Percentiles rank a stretch among this genome's conserved stretches.
Evolutionary conservation across 2,888 invertebrate genomes (phyloP).

Genomic region (Chymomyza caudatula): DNA sequence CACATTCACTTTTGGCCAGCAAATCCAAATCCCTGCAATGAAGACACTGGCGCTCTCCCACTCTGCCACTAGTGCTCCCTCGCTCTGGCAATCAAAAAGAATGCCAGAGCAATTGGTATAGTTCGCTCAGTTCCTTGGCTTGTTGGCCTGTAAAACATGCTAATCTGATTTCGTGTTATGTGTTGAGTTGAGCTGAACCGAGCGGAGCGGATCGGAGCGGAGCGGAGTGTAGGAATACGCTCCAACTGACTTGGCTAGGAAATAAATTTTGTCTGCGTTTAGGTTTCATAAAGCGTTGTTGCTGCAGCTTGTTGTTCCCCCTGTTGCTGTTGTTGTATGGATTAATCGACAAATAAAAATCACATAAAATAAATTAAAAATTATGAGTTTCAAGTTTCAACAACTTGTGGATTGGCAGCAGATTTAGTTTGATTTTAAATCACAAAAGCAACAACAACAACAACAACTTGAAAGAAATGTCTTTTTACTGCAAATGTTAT

Average conservation of each 20-base stretch:
- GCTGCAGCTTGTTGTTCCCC: constrained; percentile 35
- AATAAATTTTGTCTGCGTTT: constrained; percentile 68
- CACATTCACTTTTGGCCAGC: constrained; percentile 62
- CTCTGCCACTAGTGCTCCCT: neutral
- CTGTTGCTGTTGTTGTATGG: constrained; percentile 41
- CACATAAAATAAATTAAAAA: constrained; percentile 75
- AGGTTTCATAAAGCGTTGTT: constrained; percentile 71
- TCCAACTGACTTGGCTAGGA: constrained; percentile 44
- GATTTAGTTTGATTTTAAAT: constrained; percentile 69
- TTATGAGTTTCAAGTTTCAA: constrained; percentile 73
- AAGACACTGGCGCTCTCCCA: no score
- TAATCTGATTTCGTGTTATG: constrained; percentile 71
- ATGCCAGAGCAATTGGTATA: constrained; percentile 62
- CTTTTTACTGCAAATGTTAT: neutral
- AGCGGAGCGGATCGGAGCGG: no score
- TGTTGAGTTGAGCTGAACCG: constrained; percentile 50
- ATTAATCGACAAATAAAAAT: constrained; percentile 75
- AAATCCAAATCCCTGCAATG: constrained; percentile 14
- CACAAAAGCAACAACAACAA: constrained; percentile 30
- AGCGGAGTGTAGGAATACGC: constrained; percentile 12
- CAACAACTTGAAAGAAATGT: neutral
- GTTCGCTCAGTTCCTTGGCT: constrained; percentile 53
- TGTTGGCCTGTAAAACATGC: constrained; percentile 65
- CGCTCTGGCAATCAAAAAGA: constrained; percentile 27
- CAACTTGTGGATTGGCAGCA: constrained; percentile 67